These are phyloP conservation scores for Parambassis ranga DNA, from an alignment of 2,797 vertebrate species.

Conservation along the genomic window DNA sequence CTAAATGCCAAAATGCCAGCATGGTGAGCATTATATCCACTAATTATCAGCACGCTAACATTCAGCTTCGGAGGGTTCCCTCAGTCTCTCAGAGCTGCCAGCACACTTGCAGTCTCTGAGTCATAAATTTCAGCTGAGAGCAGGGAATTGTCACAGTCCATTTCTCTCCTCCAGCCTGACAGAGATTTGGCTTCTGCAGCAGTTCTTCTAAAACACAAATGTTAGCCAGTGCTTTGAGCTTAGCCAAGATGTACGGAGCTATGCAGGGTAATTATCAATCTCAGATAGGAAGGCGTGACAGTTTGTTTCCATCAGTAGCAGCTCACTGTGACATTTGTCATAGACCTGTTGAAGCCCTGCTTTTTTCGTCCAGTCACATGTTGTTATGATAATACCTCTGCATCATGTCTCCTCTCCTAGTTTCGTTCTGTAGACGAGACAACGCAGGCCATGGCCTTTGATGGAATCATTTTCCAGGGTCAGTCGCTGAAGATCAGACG, in stretches of 20 bases:
- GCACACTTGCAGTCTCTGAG: neutral
- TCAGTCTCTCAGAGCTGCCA: neutral
- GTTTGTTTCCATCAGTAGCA: neutral
- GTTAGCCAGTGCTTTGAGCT: neutral
- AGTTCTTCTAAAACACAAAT: neutral
- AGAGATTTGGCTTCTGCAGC: neutral
- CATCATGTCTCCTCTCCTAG: slow-evolving; percentile 26
- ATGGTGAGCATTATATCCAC: no score
- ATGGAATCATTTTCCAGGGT: slow-evolving; percentile 82
- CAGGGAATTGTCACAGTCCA: neutral
- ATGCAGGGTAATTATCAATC: no score
- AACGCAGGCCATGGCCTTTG: slow-evolving; percentile 83
- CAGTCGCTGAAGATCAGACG: slow-evolving; percentile 82
- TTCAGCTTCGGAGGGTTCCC: no score
- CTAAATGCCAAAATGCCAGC: no score
- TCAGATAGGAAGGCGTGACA: neutral
- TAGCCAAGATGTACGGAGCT: no score
- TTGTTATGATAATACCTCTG: neutral
- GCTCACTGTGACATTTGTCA: accelerated
- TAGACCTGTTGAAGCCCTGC: neutral
- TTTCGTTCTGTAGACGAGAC: slow-evolving; percentile 83
- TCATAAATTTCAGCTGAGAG: neutral
- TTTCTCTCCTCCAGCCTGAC: neutral
- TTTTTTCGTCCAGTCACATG: neutral
- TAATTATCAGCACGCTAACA: no score